Evolutionary conservation across 2,113 vertebrate genomes (phyloP).

Genomic region (Peromyscus californicus): DNA sequence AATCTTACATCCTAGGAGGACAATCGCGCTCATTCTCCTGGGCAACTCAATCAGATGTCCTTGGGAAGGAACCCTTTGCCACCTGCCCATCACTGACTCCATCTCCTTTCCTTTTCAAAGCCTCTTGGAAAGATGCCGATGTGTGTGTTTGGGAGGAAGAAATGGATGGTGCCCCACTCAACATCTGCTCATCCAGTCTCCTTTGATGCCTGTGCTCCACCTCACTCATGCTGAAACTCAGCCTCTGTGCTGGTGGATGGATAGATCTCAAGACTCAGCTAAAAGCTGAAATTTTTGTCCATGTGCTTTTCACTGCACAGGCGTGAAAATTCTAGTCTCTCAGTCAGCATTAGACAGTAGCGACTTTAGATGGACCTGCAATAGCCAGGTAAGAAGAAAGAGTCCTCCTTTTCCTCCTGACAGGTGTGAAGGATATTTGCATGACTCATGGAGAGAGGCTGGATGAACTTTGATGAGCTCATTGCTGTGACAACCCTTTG

Average conservation of each 20-base stretch:
- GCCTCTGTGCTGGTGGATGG: neutral
- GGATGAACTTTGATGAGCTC: constrained; percentile 65
- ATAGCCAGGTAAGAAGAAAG: constrained; percentile 79
- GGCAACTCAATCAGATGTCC: neutral
- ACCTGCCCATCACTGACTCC: neutral
- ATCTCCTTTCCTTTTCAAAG: neutral
- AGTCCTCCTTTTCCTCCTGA: constrained; percentile 80
- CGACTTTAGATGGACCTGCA: constrained; percentile 80
- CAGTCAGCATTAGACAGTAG: constrained; percentile 86
- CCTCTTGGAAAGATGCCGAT: neutral
- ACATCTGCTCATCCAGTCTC: neutral
- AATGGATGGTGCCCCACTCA: rapidly evolving
- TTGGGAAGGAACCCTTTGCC: rapidly evolving
- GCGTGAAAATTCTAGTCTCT: constrained; percentile 48
- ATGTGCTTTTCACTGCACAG: neutral
- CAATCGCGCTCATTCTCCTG: neutral
- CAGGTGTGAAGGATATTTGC: constrained; percentile 79
- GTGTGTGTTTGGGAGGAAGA: neutral
- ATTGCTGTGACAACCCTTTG: constrained; percentile 40
- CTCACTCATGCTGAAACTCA: neutral
- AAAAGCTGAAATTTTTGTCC: neutral
- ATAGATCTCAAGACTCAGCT: neutral
- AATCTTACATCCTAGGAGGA: rapidly evolving
- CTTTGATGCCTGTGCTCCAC: too few species aligned
- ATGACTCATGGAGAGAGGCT: constrained; percentile 79